Base-by-base conservation (phyloP, 2,113 vertebrate genomes). In the Odocoileus hemionus region DNA sequence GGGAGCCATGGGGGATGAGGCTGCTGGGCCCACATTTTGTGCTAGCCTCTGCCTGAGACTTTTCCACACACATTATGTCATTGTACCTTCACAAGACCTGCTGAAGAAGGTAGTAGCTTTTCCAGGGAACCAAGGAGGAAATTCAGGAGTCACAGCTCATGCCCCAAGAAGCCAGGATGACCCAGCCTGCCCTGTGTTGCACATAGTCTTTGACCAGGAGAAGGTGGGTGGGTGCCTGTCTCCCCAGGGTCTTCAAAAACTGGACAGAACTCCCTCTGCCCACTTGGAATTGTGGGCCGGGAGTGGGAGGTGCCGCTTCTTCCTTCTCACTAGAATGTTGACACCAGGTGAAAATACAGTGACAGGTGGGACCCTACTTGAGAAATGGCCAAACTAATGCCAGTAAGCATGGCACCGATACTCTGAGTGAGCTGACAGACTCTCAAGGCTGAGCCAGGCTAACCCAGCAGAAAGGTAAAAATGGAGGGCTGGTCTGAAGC, bases 351-450 rank as follows among this genome's bases (percentile, higher is more conserved):
- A 67, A 36, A 25, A 7, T 21, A 10, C 0, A 7, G 61, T 25
- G 89, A 83, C 54, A 9, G 60, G 78, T 1, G 54, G 57, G n/a
- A 50, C 33, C 26, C 23, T 9, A 15, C 57, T 36, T 3, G 80
- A 54, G 61, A 79, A 64, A 30, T 7, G 39, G 57, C 60, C 14
- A 8, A 2, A n/a, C 7, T n/a, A 4, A 30, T 9, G 2, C 4
- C 50, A 17, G 30, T n/a, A 4, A n/a, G n/a, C n/a, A 47, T 8
- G 2, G 36, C 11, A 25, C 26, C 7, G 19, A 15, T 9, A 0
- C 19, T 36, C 67, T 26, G 12, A 11, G 19, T 3, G 13, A 12
- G 11, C 70, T 43, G 26, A 54, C n/a, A 45, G n/a, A n/a, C 57
- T 86, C 50, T 55, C 23, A 47, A 45, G 78, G 33, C 30, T 0